phyloP scores from a whole-genome alignment of 2,888 invertebrate genomes.

The Agonopterix alstromeriana region DNA sequence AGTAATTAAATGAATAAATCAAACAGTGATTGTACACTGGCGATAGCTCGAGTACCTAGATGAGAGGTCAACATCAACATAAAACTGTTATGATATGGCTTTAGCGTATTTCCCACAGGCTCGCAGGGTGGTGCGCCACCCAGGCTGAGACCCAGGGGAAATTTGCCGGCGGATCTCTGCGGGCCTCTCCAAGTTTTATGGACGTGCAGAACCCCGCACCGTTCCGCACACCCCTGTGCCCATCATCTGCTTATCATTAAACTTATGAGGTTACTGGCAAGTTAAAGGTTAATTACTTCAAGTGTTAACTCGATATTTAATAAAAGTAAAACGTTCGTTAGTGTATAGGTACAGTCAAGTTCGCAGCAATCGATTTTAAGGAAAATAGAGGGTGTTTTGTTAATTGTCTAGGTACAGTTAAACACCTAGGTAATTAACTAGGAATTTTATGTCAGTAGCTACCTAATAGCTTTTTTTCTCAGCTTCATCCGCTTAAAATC shows the following conservation, averaged over 20 bases:
- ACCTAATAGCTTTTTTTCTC: too few relatives aligned
- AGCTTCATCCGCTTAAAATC: too few relatives aligned
- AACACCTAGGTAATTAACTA: too few relatives aligned
- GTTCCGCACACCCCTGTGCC: constrained; percentile 24
- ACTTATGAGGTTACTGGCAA: not conserved
- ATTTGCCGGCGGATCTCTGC: constrained; percentile 69
- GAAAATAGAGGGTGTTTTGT: too few relatives aligned
- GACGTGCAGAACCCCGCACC: constrained; percentile 52
- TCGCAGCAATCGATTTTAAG: too few relatives aligned
- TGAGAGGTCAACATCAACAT: constrained; percentile 73
- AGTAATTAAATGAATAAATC: too few relatives aligned
- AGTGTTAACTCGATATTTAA: too few relatives aligned
- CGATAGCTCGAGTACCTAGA: constrained; percentile 11
- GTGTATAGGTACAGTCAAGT: too few relatives aligned
- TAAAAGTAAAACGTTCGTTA: too few relatives aligned
- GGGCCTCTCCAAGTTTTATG: constrained; percentile 75
- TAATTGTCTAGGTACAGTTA: too few relatives aligned
- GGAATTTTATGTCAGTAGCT: too few relatives aligned
- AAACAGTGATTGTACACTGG: not conserved
- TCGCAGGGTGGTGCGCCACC: constrained; percentile 51
- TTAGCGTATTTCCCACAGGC: constrained; percentile 71
- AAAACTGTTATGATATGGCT: constrained; percentile 76
- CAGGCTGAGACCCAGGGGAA: constrained; percentile 64
- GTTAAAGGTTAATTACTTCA: too few relatives aligned
- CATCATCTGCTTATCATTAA: constrained; percentile 52